Evolutionary conservation across 2,888 invertebrate genomes (phyloP), one percentile per base, ranked within the genome.

Genomic region (Tetranychus truncatus): DNA sequence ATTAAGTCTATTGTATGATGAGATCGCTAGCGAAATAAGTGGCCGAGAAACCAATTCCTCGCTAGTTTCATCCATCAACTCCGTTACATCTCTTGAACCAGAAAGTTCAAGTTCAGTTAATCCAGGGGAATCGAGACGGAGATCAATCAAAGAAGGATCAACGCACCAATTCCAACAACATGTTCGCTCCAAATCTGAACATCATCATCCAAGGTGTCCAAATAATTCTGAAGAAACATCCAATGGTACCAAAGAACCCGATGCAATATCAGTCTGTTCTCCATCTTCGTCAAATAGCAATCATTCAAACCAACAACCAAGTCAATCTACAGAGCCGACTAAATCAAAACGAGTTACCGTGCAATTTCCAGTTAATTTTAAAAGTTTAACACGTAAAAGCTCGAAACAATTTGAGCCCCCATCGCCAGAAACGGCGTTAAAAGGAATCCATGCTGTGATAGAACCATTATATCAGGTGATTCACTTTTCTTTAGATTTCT

Each of bases 331-430:
- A 34, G 34, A 34, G 34, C 34, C 34, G 5, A 34, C 1, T 9
- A 7, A 44, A 74, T 71, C 77, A 20, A 78, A 78, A 66, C 71
- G 78, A 73, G 77, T 77, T 11, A 78, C 78, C 4, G 74, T 78
- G 5, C 78, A 78, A 72, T 77, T 86, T 80, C 94, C 94, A 0
- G 84, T 91, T 80, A 92, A 92, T 79, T 94, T 94, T 24, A 91
- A 92, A 73, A 91, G 92, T 82, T 93, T 34, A 34, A 34, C 34
- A 34, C 34, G 93, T 81, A 87, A 34, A 34, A 34, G 34, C 34
- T 34, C 34, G 15, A 94, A 94, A 0, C 93, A 94, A 80, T 93
- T 93, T 84, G 93, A 94, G 5, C 94, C 95, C 1, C 95, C 95
- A 0, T 89, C 92, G 11, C 92, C 94, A 5, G 86, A 88, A 80